Percentiles rank a stretch among this genome's conserved stretches.
Conservation (phyloP, 2,113 vertebrate species). For the Ursus arctos region DNA sequence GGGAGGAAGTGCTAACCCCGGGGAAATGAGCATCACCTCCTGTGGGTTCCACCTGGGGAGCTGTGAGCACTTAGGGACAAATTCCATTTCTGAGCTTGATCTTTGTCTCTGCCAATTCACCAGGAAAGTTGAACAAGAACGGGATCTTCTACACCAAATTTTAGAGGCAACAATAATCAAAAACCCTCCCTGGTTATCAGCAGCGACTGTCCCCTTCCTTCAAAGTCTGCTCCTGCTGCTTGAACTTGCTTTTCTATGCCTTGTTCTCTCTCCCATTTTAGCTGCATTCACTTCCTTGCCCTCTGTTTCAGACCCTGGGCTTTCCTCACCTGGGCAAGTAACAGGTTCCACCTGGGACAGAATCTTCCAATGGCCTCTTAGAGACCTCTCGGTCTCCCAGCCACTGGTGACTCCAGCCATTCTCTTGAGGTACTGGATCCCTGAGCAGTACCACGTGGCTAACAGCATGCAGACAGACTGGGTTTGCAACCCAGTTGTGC, state of each 20-base stretch:
- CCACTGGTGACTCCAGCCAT: not conserved
- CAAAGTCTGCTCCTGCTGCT: not conserved
- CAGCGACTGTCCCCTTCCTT: not conserved
- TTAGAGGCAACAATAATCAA: not conserved
- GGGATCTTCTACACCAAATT: not conserved
- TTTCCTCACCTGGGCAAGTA: not conserved
- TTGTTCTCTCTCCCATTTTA: too few relatives aligned
- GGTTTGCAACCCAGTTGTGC: not conserved
- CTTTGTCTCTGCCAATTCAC: not conserved
- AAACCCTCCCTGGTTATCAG: not conserved
- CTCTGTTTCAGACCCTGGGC: not conserved
- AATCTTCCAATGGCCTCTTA: not conserved
- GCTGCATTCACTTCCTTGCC: not conserved
- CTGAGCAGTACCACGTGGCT: not conserved
- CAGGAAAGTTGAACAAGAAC: not conserved
- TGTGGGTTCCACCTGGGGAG: fast-evolving
- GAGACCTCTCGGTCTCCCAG: not conserved
- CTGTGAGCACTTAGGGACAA: not conserved
- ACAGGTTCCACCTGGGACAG: not conserved
- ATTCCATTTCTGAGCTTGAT: not conserved
- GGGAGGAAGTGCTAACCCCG: fast-evolving
- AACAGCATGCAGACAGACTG: not conserved
- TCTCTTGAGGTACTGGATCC: not conserved
- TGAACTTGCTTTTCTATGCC: not conserved
- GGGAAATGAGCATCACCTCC: not conserved